phyloP scores from a whole-genome alignment of 1,140 invertebrate species.

The Anastrepha ludens region DNA sequence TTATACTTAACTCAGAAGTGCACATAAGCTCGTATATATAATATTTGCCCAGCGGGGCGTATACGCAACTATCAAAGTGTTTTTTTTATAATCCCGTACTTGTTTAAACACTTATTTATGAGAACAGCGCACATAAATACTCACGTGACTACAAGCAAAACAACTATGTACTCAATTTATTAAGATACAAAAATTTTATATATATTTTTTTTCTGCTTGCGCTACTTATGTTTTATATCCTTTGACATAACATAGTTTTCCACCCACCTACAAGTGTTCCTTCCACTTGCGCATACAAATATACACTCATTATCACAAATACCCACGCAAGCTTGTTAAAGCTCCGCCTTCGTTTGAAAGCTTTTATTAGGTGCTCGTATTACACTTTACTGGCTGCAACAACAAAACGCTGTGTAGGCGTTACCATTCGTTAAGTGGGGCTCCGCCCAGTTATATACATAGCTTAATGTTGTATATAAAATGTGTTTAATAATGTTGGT shows the following conservation, averaged over 20 bases:
- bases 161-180: no score
- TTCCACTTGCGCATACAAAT: neutral
- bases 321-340: neutral
- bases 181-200: neutral
- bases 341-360: conserved; percentile 38
- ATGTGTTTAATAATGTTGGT: neutral
- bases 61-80: neutral
- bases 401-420: conserved; percentile 32
- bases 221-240: no score
- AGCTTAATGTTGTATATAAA: neutral
- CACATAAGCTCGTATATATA: neutral
- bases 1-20: neutral
- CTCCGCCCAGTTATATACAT: conserved; percentile 4
- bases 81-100: neutral
- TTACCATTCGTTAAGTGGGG: conserved; percentile 39
- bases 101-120: no score
- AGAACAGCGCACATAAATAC: no score
- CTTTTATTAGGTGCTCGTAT: conserved; percentile 23
- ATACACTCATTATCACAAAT: neutral
- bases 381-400: neutral
- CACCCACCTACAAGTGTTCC: neutral
- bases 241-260: neutral
- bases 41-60: neutral
- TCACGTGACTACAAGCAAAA: no score
- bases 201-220: neutral